Evolutionary conservation across 2,888 invertebrate species (phyloP).

Genomic region (Platycnemis pennipes): DNA sequence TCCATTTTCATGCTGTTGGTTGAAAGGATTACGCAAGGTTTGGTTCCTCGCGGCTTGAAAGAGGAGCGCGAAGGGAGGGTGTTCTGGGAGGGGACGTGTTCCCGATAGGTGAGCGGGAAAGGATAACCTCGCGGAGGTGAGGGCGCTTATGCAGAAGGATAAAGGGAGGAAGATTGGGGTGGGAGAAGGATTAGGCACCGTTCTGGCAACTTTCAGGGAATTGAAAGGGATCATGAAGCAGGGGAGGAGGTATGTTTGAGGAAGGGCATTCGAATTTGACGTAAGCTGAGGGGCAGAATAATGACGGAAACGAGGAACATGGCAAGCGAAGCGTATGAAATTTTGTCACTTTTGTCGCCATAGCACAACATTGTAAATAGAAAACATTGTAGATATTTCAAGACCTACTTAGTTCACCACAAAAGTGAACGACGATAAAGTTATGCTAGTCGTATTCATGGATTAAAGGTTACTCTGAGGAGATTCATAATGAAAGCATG

Average conservation of each 20-base stretch:
- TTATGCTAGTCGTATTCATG: too few species aligned
- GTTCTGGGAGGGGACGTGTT: neutral
- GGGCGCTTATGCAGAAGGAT: neutral
- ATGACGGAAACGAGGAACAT: too few species aligned
- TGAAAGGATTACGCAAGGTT: neutral
- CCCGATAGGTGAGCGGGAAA: neutral
- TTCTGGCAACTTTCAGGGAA: neutral
- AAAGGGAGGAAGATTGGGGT: neutral
- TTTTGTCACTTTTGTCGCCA: too few species aligned
- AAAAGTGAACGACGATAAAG: too few species aligned
- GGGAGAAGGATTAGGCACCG: neutral
- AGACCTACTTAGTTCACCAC: too few species aligned
- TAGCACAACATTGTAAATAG: too few species aligned
- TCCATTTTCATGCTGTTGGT: slow-evolving; percentile 10
- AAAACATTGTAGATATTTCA: too few species aligned
- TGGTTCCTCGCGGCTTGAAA: neutral
- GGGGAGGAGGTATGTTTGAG: neutral
- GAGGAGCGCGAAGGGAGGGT: neutral
- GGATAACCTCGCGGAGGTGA: neutral
- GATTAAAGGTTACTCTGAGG: too few species aligned
- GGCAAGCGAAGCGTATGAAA: too few species aligned
- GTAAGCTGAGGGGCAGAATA: too few species aligned
- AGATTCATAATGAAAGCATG: too few species aligned
- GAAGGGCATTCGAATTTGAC: neutral
- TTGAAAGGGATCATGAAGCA: neutral